Evolutionary conservation across 2,888 invertebrate genomes (phyloP).

Genomic region (Litoditis marina): DNA sequence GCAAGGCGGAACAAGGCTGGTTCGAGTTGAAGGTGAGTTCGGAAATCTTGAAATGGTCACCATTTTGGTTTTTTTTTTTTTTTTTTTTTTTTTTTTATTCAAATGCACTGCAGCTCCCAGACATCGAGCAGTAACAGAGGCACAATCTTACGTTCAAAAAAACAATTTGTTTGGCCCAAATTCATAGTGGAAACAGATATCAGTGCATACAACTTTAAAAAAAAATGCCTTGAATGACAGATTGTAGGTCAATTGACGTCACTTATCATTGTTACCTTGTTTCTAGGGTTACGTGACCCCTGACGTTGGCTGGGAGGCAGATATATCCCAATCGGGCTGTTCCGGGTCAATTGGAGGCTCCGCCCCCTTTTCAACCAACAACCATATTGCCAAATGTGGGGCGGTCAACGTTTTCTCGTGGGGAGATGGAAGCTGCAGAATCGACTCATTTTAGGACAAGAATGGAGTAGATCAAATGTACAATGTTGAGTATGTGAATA

Average conservation of each 20-base stretch:
- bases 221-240: too few species aligned
- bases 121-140: conserved; percentile 1
- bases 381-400: conserved; percentile 64
- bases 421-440: conserved; percentile 21
- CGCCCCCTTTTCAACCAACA: conserved; percentile 55
- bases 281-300: conserved; percentile 53
- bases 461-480: too few species aligned
- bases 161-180: too few species aligned
- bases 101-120: not conserved
- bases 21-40: conserved; percentile 63
- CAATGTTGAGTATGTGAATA: too few species aligned
- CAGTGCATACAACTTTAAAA: too few species aligned
- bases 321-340: conserved; percentile 57
- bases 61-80: conserved; percentile 3
- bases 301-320: conserved; percentile 61
- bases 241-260: too few species aligned
- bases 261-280: too few species aligned
- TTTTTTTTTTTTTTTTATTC: not conserved
- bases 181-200: too few species aligned
- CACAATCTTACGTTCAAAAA: not conserved
- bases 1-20: conserved; percentile 63
- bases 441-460: not conserved
- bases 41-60: too few species aligned
- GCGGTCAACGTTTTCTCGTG: conserved; percentile 63
- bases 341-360: conserved; percentile 56